Evolutionary conservation across 1,140 invertebrate genomes (phyloP).

Genomic region (Theocolax elegans): DNA sequence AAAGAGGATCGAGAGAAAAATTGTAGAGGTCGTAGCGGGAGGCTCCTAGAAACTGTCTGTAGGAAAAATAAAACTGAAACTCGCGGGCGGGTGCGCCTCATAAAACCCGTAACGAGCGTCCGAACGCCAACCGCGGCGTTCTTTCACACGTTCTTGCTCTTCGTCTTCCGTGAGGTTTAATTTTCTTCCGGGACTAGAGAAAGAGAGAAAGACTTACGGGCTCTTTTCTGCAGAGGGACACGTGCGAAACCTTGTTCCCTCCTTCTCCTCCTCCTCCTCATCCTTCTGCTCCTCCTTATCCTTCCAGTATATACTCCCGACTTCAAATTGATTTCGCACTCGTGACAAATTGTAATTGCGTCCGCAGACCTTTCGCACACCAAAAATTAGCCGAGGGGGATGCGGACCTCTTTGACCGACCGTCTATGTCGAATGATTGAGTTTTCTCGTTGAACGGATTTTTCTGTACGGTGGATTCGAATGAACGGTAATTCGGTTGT

Average conservation of each 20-base stretch:
- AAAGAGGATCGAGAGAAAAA: background rate
- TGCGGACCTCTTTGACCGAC: too few relatives aligned
- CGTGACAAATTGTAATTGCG: conserved; percentile 39
- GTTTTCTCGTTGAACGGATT: too few relatives aligned
- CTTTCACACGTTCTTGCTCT: conserved; percentile 35
- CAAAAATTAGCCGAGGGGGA: conserved; percentile 1
- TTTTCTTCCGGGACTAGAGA: conserved; percentile 26
- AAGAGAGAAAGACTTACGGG: background rate
- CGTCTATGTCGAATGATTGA: too few relatives aligned
- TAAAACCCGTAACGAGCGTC: conserved; percentile 37
- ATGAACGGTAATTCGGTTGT: too few relatives aligned
- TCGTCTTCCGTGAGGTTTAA: conserved; percentile 38
- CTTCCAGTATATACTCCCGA: too few relatives aligned
- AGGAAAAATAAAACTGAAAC: conserved; percentile 11
- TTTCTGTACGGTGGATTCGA: too few relatives aligned
- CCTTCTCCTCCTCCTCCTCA: background rate
- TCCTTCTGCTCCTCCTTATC: background rate
- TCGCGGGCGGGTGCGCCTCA: conserved; percentile 9
- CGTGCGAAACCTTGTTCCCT: too few relatives aligned
- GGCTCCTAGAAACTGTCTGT: background rate
- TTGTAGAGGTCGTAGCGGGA: background rate
- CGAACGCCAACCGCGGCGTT: conserved; percentile 11
- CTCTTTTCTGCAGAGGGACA: too few relatives aligned
- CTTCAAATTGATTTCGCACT: conserved; percentile 38
- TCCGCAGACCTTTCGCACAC: background rate